Percentiles rank a stretch among this genome's conserved stretches.
Evolutionary conservation across 1,140 invertebrate genomes (phyloP).

Genomic region (Platyura marginata): DNA sequence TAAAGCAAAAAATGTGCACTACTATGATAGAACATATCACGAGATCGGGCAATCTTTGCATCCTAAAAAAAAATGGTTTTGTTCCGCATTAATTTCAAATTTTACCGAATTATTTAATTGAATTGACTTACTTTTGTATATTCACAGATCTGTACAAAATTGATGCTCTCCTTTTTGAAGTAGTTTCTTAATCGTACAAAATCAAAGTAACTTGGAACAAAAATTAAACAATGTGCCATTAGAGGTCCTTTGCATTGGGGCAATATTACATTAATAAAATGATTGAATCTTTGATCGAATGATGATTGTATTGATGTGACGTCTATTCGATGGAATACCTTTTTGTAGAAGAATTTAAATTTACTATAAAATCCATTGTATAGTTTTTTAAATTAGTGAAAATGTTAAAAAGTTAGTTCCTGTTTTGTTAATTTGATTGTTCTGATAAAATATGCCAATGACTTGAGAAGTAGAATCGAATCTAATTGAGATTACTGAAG

Average conservation of each 20-base stretch:
- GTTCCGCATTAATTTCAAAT: too few relatives aligned
- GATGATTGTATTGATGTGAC: constrained; percentile 30
- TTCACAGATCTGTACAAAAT: constrained; percentile 76
- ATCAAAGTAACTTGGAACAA: constrained; percentile 89
- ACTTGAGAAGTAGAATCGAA: too few relatives aligned
- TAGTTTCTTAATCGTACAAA: constrained; percentile 83
- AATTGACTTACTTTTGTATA: constrained; percentile 47
- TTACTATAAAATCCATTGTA: too few relatives aligned
- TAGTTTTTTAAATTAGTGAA: too few relatives aligned
- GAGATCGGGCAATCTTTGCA: constrained; percentile 65
- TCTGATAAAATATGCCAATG: too few relatives aligned
- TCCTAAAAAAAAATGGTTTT: constrained; percentile 39
- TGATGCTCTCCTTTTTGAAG: constrained; percentile 72
- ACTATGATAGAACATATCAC: constrained; percentile 84
- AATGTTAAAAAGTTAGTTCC: too few relatives aligned
- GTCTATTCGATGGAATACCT: constrained; percentile 37
- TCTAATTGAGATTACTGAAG: too few relatives aligned
- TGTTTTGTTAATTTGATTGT: too few relatives aligned
- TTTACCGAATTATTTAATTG: too few relatives aligned
- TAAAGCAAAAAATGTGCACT: constrained; percentile 79
- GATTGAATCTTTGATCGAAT: constrained; percentile 70
- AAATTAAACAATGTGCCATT: constrained; percentile 78
- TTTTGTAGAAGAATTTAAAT: not conserved
- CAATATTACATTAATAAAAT: constrained; percentile 69
- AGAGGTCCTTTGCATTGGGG: constrained; percentile 60